Conservation (phyloP, 1,140 invertebrate species). For the Gryllus bimaculatus region DNA sequence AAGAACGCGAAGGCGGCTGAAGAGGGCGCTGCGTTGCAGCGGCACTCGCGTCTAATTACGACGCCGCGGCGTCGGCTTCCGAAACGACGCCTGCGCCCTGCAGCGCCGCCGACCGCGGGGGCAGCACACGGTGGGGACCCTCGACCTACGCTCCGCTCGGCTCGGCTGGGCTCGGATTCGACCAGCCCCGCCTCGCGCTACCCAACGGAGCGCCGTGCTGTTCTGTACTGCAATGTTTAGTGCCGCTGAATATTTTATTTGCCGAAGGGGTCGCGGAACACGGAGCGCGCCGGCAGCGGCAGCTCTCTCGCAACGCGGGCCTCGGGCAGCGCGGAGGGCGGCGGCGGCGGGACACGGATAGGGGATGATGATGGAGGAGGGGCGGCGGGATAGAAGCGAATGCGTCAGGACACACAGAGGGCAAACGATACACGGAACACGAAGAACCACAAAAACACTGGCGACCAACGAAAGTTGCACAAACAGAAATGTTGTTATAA, state of each 20-base stretch:
- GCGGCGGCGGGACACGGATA: neutral
- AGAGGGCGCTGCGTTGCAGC: neutral
- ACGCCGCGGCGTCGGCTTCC: neutral
- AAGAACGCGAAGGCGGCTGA: neutral
- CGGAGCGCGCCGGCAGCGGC: too few species aligned
- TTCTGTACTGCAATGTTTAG: neutral
- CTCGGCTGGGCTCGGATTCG: neutral
- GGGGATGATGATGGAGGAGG: neutral
- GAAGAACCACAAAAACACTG: too few species aligned
- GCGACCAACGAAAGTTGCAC: too few species aligned
- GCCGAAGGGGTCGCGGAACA: neutral
- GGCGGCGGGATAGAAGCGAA: too few species aligned
- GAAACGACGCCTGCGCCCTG: neutral
- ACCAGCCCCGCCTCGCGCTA: too few species aligned
- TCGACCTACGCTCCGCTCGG: neutral
- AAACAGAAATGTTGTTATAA: too few species aligned
- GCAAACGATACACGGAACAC: too few species aligned
- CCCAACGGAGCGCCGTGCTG: too few species aligned
- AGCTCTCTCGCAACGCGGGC: neutral
- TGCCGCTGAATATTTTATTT: conserved; percentile 5
- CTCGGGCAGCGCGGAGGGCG: neutral
- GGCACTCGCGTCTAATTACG: neutral
- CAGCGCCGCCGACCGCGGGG: neutral
- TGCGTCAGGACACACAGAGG: too few species aligned
- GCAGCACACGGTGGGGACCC: neutral